A percentile compares a stretch with the other conserved stretches of the same genome.
phyloP scores from a whole-genome alignment of 2,797 vertebrate species.

The Pteropus rufus region DNA sequence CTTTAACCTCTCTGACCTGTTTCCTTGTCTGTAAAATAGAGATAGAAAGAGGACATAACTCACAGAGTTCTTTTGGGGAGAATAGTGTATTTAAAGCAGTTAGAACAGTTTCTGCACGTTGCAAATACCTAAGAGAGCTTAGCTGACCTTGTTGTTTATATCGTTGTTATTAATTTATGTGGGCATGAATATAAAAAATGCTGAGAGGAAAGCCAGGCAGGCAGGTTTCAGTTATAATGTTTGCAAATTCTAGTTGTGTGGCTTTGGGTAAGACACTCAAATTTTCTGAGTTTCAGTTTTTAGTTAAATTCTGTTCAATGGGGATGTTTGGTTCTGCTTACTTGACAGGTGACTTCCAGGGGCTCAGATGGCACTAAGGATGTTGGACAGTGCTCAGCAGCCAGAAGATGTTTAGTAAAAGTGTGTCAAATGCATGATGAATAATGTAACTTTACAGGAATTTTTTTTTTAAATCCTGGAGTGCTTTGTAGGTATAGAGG shows the following conservation, averaged over 20 bases:
- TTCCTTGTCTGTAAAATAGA: not conserved
- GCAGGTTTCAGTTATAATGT: not conserved
- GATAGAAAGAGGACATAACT: not conserved
- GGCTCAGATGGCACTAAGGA: not conserved
- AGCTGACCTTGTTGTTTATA: not conserved
- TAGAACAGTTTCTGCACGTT: not conserved
- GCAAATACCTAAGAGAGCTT: not conserved
- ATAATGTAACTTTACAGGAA: not conserved
- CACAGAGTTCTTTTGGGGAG: not conserved
- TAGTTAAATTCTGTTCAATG: not conserved
- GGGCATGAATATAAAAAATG: not conserved
- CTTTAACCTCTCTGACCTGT: not conserved
- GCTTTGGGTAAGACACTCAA: not conserved
- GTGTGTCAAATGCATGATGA: not conserved
- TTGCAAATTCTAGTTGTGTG: not conserved
- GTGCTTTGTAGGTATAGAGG: not conserved
- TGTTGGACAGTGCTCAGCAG: accelerated
- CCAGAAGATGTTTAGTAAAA: not conserved
- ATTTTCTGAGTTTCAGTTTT: not conserved
- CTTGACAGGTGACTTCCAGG: not conserved
- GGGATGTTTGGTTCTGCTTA: not conserved
- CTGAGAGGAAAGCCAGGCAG: not conserved
- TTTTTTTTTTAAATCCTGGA: not conserved
- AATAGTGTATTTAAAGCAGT: not conserved
- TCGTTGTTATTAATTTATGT: not conserved